Evolutionary conservation across 2,797 vertebrate genomes (phyloP).

Genomic region (Falco berigora): DNA sequence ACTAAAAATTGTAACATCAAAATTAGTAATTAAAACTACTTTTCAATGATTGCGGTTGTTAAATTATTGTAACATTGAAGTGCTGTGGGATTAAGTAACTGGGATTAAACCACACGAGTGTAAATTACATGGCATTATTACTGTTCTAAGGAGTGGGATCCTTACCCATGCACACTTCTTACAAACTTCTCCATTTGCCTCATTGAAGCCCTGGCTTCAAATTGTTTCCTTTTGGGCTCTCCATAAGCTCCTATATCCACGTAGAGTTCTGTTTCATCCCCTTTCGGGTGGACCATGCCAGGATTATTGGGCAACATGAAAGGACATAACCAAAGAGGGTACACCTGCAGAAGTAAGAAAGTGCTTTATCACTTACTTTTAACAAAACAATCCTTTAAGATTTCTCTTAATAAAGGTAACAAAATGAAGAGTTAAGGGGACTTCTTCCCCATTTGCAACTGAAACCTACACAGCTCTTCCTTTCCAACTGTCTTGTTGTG

Average conservation of each 20-base stretch:
- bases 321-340: conserved; percentile 95
- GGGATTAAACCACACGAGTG: not conserved
- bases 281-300: conserved; percentile 95
- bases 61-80: not conserved
- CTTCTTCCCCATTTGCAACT: not conserved
- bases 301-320: conserved; percentile 87
- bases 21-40: not conserved
- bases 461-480: not conserved
- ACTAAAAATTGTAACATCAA: not conserved
- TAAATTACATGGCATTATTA: not conserved
- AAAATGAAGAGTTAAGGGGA: not conserved
- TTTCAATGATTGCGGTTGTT: not conserved
- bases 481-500: not conserved
- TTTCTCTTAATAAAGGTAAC: not conserved
- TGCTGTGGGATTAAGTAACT: not conserved
- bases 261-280: conserved; percentile 86
- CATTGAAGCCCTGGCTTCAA: conserved; percentile 87
- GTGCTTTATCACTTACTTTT: not conserved
- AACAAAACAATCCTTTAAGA: not conserved
- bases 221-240: conserved; percentile 89
- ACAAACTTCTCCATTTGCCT: conserved; percentile 95
- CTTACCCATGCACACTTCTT: conserved; percentile 90
- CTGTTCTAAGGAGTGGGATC: not conserved
- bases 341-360: conserved; percentile 78
- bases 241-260: conserved; percentile 96